Percentiles rank a stretch among this genome's conserved stretches.
phyloP scores from a whole-genome alignment of 2,888 invertebrate species.

The Erebia epiphron region DNA sequence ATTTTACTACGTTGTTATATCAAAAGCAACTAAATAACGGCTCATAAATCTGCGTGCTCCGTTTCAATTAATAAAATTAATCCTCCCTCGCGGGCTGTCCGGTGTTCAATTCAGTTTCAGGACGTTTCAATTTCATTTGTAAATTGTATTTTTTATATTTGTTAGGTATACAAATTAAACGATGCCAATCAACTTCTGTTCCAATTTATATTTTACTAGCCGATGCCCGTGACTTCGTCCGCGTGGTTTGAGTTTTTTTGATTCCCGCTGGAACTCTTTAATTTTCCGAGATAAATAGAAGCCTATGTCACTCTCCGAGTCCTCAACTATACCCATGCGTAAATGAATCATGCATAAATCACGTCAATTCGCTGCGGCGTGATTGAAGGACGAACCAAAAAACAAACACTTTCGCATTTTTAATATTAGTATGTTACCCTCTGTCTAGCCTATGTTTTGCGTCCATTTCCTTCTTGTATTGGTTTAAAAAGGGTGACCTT shows the following conservation, averaged over 20 bases:
- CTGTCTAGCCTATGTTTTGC: conserved; percentile 39
- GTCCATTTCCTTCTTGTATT: conserved; percentile 28
- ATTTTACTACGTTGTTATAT: conserved; percentile 15
- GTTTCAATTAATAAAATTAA: conserved; percentile 73
- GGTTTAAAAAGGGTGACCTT: conserved; percentile 23
- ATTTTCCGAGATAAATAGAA: too few relatives aligned
- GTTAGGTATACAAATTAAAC: conserved; percentile 61
- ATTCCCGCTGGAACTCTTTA: too few relatives aligned
- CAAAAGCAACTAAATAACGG: conserved; percentile 44
- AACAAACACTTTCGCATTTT: too few relatives aligned
- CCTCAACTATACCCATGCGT: too few relatives aligned
- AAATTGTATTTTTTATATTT: conserved; percentile 67
- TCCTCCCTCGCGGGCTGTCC: conserved; percentile 60
- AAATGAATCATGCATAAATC: too few relatives aligned
- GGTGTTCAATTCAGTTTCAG: conserved; percentile 65
- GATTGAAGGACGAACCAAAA: too few relatives aligned
- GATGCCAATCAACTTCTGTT: conserved; percentile 61
- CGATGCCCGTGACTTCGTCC: too few relatives aligned
- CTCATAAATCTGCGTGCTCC: conserved; percentile 52
- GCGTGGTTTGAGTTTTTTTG: too few relatives aligned
- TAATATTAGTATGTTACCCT: conserved; percentile 33
- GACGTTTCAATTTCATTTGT: conserved; percentile 67
- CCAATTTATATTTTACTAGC: conserved; percentile 37
- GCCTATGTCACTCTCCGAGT: too few relatives aligned
- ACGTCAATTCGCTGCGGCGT: too few relatives aligned